Evolutionary conservation across 1,140 invertebrate species (phyloP), one percentile per base, ranked within the genome.

Genomic region (Ceratosolen solmsi): DNA sequence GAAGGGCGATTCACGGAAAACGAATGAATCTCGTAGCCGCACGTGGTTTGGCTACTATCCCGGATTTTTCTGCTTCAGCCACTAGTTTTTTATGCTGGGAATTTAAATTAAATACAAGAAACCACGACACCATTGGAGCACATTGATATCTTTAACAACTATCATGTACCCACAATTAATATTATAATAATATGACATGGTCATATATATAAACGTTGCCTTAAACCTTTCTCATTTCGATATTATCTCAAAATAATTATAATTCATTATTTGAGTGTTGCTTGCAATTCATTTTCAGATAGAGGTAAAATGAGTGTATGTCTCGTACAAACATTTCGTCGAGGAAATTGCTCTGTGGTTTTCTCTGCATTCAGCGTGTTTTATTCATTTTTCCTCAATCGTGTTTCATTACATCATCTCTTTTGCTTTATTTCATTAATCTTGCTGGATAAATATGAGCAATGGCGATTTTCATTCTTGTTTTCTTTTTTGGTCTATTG

Each of bases 41-140:
- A 82, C 65, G 73, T 60, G 74, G 74, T 75, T 76, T 77, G 74
- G 73, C 63, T 49, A 54, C 22, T 20, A 60, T 82, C 65, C 51
- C 73, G 25, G 33, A 58, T 73, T 56, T 25, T 13, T 33, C 71
- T 0, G 9, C 65, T 41, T 49, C 25, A n/a, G 27, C 58, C 63
- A 68, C 63, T 17, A 25, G 36, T 49, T 82, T 82, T 82, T 77
- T 71, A 77, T 56, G 33, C 38, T 68, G 74, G 74, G 74, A 77
- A 77, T 82, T 82, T 82, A 77, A 82, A 82, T 82, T 82, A 77
- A 65, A 75, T 81, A 82, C 73, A 76, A 54, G 56, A 36, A 30
- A n/a, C 25, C 41, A 49, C 0, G 27, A n/a, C 2, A 22, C 30
- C 20, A 36, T 51, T 33, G 17, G 15, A 11, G 7, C 49, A 0